These are phyloP conservation scores for Agrochola lota DNA, from an alignment of 2,888 invertebrate species.

Conservation along the genomic window DNA sequence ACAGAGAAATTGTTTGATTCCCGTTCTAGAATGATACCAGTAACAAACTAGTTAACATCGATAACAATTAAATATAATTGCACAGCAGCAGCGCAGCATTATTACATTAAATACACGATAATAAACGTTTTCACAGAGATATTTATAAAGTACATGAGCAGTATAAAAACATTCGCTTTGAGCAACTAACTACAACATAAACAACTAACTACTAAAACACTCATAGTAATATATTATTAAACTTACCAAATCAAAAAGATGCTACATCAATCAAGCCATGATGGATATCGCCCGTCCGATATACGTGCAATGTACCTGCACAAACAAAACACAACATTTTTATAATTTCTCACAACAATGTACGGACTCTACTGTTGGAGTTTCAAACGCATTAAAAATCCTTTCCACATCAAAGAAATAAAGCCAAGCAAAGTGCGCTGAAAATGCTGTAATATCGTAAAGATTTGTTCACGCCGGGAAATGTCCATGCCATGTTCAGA, in stretches of 20 bases:
- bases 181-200: constrained; percentile 61
- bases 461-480: no score
- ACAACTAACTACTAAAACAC: constrained; percentile 43
- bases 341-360: not conserved
- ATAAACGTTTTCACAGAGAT: constrained; percentile 59
- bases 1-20: constrained; percentile 74
- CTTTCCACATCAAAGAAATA: not conserved
- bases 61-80: constrained; percentile 58
- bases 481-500: not conserved
- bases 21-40: constrained; percentile 44
- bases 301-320: constrained; percentile 42
- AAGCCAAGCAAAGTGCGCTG: not conserved
- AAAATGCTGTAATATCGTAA: constrained; percentile 2
- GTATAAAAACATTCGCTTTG: constrained; percentile 68
- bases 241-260: constrained; percentile 56
- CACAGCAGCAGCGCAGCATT: constrained; percentile 72
- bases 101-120: constrained; percentile 53
- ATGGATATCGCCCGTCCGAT: constrained; percentile 11
- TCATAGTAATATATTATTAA: constrained; percentile 40
- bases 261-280: constrained; percentile 5
- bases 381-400: not conserved
- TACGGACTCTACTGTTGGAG: not conserved
- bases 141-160: constrained; percentile 31
- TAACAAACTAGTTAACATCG: constrained; percentile 43
- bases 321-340: constrained; percentile 41